Conservation (phyloP, 2,797 vertebrate species). For the Varecia variegata region DNA sequence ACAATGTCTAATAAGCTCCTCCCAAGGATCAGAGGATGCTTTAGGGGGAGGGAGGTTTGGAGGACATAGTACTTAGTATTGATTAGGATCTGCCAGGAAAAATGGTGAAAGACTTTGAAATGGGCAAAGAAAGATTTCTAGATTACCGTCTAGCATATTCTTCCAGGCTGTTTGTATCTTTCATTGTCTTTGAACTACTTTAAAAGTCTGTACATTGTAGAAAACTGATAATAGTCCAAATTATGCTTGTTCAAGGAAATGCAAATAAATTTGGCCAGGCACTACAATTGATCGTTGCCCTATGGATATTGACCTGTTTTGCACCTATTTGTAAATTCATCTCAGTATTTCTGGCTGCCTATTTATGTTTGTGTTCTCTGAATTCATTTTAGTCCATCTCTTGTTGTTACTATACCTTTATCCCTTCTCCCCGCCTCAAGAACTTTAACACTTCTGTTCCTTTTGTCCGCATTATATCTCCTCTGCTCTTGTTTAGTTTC, state of each 20-base stretch:
- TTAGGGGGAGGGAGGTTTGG: background rate
- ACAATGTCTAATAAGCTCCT: background rate
- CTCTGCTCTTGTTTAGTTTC: background rate
- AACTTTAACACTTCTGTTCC: background rate
- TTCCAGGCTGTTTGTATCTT: background rate
- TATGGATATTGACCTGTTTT: background rate
- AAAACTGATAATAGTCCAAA: background rate
- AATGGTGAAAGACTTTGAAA: background rate
- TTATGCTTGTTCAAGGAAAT: background rate
- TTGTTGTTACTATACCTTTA: background rate
- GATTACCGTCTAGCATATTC: background rate
- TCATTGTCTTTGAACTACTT: background rate
- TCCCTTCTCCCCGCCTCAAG: background rate
- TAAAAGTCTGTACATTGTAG: background rate
- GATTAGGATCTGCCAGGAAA: background rate
- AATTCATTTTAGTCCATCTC: background rate
- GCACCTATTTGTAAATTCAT: background rate
- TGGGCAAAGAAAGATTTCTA: background rate
- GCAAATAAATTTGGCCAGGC: background rate
- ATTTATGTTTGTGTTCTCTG: background rate
- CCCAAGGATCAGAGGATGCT: background rate
- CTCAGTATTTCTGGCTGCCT: background rate
- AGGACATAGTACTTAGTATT: background rate
- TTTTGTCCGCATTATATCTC: background rate
- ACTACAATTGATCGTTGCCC: background rate